Percentiles rank a stretch among this genome's conserved stretches.
Conservation (phyloP, 2,797 vertebrate genomes). For the Sebastes iracundus region DNA sequence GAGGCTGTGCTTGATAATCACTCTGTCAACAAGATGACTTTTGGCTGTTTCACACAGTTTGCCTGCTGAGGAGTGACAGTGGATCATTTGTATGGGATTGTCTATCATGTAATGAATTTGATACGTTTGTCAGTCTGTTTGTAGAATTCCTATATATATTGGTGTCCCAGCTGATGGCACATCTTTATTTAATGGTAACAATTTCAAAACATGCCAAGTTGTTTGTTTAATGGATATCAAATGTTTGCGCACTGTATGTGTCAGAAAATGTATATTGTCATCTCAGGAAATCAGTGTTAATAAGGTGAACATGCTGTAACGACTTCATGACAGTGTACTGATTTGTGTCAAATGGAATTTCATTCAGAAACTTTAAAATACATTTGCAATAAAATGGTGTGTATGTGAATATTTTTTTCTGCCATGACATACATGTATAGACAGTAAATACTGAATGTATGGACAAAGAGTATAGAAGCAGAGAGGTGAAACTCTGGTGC, state of each 20-base stretch:
- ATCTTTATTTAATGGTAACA: conserved; percentile 41
- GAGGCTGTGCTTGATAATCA: conserved; percentile 37
- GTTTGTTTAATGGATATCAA: conserved; percentile 35
- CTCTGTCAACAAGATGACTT: conserved; percentile 37
- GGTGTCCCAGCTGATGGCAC: conserved; percentile 24
- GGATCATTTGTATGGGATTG: conserved; percentile 41
- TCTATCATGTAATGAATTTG: conserved; percentile 42
- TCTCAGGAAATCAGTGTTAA: conserved; percentile 77
- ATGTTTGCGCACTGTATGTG: conserved; percentile 40
- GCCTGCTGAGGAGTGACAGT: conserved; percentile 44
- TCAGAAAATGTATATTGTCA: conserved; percentile 62
- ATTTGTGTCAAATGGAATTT: conserved; percentile 65
- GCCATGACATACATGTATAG: neutral
- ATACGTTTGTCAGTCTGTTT: conserved; percentile 52
- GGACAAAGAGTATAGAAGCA: too few species aligned
- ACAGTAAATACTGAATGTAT: neutral
- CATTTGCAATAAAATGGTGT: conserved; percentile 27
- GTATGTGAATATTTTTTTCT: neutral
- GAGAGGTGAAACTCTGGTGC: too few species aligned
- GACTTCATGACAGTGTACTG: conserved; percentile 35
- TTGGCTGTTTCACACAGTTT: conserved; percentile 54
- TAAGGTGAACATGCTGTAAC: conserved; percentile 49
- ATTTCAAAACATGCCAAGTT: conserved; percentile 49
- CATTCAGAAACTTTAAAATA: conserved; percentile 38
- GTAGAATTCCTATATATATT: conserved; percentile 31